phyloP scores from a whole-genome alignment of 2,797 vertebrate genomes.

The Ficedula albicollis region DNA sequence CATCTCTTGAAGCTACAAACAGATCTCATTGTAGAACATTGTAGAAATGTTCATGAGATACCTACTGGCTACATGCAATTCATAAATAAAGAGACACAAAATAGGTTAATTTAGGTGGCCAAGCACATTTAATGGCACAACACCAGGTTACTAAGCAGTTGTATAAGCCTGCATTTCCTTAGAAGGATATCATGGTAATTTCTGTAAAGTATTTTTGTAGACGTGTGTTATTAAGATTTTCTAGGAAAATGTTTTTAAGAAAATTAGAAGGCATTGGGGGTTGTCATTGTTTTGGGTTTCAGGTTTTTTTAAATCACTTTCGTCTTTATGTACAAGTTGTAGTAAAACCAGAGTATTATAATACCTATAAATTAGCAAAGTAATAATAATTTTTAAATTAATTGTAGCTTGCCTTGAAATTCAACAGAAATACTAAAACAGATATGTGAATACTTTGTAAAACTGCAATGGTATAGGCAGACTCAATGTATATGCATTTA shows the following conservation, averaged over 20 bases:
- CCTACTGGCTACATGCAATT: background rate
- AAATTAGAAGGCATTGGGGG: background rate
- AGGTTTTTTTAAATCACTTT: rapidly evolving
- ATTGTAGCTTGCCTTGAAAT: background rate
- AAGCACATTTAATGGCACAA: background rate
- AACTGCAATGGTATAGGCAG: background rate
- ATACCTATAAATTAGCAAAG: background rate
- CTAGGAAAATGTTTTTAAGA: background rate
- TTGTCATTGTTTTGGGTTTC: background rate
- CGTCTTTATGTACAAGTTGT: background rate
- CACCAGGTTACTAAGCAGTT: background rate
- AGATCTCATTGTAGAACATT: background rate
- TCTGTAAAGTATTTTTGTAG: background rate
- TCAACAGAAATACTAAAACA: background rate
- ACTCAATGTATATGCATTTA: background rate
- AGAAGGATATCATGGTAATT: background rate
- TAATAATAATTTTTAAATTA: background rate
- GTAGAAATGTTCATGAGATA: background rate
- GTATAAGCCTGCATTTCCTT: background rate
- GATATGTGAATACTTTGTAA: background rate
- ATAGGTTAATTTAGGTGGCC: background rate
- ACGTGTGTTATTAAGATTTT: background rate
- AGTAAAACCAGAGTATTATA: background rate
- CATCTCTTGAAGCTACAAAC: background rate
- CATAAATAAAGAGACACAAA: background rate